These are phyloP conservation scores for Lordiphosa clarofinis DNA, from an alignment of 1,140 invertebrate genomes.

Conservation along the genomic window DNA sequence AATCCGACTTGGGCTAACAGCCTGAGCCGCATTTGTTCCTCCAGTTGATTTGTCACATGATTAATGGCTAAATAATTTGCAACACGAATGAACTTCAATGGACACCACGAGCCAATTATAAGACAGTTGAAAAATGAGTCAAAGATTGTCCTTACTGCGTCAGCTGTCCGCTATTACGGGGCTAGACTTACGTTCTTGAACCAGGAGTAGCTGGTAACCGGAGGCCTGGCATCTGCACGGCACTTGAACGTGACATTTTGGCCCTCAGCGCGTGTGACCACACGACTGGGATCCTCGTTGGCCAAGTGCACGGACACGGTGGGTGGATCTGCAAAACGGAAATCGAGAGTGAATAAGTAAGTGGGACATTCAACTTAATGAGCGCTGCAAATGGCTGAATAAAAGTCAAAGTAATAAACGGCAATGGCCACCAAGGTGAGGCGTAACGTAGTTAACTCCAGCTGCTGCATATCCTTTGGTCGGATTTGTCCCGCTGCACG, in stretches of 20 bases:
- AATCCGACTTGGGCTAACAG: constrained; percentile 9
- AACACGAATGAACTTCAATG: constrained; percentile 58
- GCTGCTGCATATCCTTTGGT: constrained; percentile 31
- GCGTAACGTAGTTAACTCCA: constrained; percentile 70
- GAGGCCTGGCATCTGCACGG: constrained; percentile 76
- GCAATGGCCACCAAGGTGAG: constrained; percentile 75
- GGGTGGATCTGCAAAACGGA: constrained; percentile 68
- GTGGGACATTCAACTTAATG: constrained; percentile 69
- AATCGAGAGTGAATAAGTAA: constrained; percentile 23
- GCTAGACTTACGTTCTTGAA: constrained; percentile 79
- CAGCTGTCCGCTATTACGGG: constrained; percentile 37
- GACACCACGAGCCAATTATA: constrained; percentile 62
- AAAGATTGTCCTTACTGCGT: constrained; percentile 26
- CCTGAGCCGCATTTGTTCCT: constrained; percentile 25
- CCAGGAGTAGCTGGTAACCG: constrained; percentile 78
- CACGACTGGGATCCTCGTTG: constrained; percentile 78
- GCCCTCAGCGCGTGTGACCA: constrained; percentile 77
- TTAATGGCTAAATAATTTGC: constrained; percentile 73
- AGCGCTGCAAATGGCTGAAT: constrained; percentile 74
- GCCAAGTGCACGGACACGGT: constrained; percentile 79
- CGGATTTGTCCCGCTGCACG: constrained; percentile 7
- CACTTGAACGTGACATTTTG: constrained; percentile 79
- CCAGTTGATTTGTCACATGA: constrained; percentile 61
- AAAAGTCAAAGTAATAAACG: constrained; percentile 79
- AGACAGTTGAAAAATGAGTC: constrained; percentile 37